Conservation (phyloP, 2,113 vertebrate genomes). For the Synchiropus splendidus region DNA sequence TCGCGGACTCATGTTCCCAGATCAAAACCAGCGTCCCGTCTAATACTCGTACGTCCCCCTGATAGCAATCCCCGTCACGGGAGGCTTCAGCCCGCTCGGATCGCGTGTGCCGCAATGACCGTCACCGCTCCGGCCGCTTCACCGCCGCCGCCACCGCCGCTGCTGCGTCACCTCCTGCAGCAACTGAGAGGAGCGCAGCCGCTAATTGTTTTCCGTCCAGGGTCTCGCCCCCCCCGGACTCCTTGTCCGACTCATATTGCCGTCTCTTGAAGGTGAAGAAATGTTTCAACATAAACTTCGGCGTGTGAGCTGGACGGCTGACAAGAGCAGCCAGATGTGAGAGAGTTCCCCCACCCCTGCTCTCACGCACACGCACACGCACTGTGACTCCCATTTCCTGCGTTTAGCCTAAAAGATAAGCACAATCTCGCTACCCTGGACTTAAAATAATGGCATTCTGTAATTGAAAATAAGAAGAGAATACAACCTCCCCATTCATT, state of each 20-base stretch:
- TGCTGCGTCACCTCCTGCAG: constrained; percentile 64
- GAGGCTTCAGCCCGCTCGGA: constrained; percentile 50
- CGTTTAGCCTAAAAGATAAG: too few species aligned
- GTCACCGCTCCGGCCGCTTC: constrained; percentile 61
- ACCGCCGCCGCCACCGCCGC: too few species aligned
- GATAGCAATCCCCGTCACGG: constrained; percentile 26
- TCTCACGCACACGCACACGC: constrained; percentile 3
- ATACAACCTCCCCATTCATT: too few species aligned
- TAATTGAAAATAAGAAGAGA: too few species aligned
- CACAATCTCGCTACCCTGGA: too few species aligned
- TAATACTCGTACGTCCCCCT: constrained; percentile 7
- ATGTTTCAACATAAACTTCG: constrained; percentile 30
- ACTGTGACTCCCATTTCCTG: background rate
- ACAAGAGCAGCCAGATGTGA: constrained; percentile 56
- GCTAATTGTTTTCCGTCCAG: background rate
- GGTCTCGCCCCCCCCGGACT: background rate
- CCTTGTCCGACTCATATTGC: constrained; percentile 1
- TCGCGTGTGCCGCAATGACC: constrained; percentile 47
- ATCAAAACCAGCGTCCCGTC: constrained; percentile 14
- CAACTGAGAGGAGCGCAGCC: constrained; percentile 7
- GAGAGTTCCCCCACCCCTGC: constrained; percentile 17
- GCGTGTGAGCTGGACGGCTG: constrained; percentile 28
- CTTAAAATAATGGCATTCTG: too few species aligned
- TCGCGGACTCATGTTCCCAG: constrained; percentile 63
- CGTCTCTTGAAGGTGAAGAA: constrained; percentile 7